Evolutionary conservation across 1,140 invertebrate species (phyloP).

Genomic region (Lethrus apterus): DNA sequence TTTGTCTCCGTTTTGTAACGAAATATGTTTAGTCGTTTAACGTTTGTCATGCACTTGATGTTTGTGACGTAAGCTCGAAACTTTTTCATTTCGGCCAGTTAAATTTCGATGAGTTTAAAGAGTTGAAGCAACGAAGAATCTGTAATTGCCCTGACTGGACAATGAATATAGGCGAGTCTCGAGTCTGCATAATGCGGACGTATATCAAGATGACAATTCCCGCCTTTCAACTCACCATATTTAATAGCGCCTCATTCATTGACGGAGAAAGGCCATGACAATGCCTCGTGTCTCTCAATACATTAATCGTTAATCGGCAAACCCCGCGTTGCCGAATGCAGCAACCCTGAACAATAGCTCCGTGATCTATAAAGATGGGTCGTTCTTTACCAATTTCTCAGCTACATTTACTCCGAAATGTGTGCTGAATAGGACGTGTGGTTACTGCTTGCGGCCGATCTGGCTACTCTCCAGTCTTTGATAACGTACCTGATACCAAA

Average conservation of each 20-base stretch:
- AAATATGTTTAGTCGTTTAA: too few species aligned
- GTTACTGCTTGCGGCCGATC: constrained; percentile 17
- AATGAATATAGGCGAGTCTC: constrained; percentile 12
- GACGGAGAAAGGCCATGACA: constrained; percentile 33
- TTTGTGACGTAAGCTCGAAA: too few species aligned
- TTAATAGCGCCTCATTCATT: constrained; percentile 35
- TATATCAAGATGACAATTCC: constrained; percentile 34
- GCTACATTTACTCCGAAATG: constrained; percentile 42
- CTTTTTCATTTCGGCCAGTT: too few species aligned
- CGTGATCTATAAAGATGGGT: constrained; percentile 40
- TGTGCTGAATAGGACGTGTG: constrained; percentile 30
- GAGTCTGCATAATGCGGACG: constrained; percentile 33
- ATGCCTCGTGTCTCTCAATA: constrained; percentile 34
- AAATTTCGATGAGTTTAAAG: too few species aligned
- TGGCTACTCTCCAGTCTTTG: constrained; percentile 27
- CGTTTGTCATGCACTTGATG: too few species aligned
- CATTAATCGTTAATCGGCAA: constrained; percentile 41
- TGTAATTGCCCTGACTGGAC: constrained; percentile 22
- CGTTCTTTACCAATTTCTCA: constrained; percentile 42
- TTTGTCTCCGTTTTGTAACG: too few species aligned
- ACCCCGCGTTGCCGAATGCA: constrained; percentile 20
- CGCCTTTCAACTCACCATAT: constrained; percentile 34
- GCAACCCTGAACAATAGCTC: constrained; percentile 33
- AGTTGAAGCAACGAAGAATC: constrained; percentile 20
- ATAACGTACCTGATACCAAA: too few species aligned